These are phyloP conservation scores for Hofmannophila pseudospretella DNA, from an alignment of 2,888 invertebrate species.

Conservation along the genomic window DNA sequence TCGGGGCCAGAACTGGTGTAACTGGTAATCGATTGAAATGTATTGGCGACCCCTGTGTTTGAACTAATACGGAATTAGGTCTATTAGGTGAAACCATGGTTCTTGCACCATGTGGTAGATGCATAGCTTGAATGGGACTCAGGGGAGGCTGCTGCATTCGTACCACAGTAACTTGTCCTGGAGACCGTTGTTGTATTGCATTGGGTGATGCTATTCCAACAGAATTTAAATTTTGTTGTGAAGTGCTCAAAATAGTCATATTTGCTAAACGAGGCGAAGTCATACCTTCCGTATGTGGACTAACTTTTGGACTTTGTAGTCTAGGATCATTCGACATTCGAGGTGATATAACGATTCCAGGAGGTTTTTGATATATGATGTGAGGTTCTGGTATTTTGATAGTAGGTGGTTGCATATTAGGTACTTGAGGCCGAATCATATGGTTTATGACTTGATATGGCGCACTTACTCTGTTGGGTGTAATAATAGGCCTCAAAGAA, in stretches of 20 bases:
- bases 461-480: constrained; percentile 47
- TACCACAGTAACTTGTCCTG: constrained; percentile 72
- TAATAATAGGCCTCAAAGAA: constrained; percentile 47
- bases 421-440: constrained; percentile 53
- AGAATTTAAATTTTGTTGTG: constrained; percentile 53
- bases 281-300: constrained; percentile 49
- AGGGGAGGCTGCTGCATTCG: constrained; percentile 69
- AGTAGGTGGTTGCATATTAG: constrained; percentile 80
- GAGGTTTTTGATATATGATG: constrained; percentile 65
- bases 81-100: constrained; percentile 66
- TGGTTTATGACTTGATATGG: constrained; percentile 70
- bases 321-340: constrained; percentile 56
- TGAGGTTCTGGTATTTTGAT: constrained; percentile 81
- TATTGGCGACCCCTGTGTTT: constrained; percentile 61
- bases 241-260: constrained; percentile 56
- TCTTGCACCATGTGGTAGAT: constrained; percentile 54
- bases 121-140: constrained; percentile 65
- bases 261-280: constrained; percentile 60
- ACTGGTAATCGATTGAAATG: constrained; percentile 77
- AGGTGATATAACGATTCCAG: constrained; percentile 65
- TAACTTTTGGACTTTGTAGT: constrained; percentile 62
- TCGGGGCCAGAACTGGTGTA: constrained; percentile 75
- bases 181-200: constrained; percentile 57
- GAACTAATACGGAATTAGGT: constrained; percentile 65
- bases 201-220: constrained; percentile 57